Base-by-base conservation (phyloP, 2,113 vertebrate genomes). In the Myotis lucifugus region DNA sequence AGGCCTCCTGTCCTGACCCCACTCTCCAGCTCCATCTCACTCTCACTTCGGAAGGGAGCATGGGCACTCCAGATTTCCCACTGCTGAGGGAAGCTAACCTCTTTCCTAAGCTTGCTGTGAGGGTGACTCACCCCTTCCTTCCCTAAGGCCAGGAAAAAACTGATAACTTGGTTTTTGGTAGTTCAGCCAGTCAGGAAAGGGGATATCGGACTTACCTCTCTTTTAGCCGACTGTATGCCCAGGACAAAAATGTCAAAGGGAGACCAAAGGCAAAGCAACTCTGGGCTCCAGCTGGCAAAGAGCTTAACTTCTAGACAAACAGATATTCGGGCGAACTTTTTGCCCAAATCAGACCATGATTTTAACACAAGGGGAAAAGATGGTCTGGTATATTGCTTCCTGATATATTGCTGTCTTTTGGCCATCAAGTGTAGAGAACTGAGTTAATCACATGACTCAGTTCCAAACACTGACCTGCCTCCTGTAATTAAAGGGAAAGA, bases 401-500 rank as follows among this genome's bases (percentile, higher is more conserved):
- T 27, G 37, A 92, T 79, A 86, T 59, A 42, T 25, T 50, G 81
- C 73, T 82, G 48, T 61, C 77, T 93, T 83, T 73, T 37, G 19
- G 37, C 79, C 8, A 23, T 19, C 40, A 17, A 8, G 17, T 61
- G 52, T 67, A 56, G 56, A 83, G 32, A 34, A 64, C 32, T 37
- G 67, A 78, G 40, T 29, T 10, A 15, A 18, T 50, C 46, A 1
- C 48, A 34, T 27, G 0, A 15, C 84, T 74, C 12, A 8, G 25
- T 81, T 78, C 76, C 40, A 21, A 27, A 12, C 56, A 52, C 69
- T n/a, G 81, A 88, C 48, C 19, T 78, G 14, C 54, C 93, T 67
- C 70, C 78, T 70, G n/a, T 87, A 85, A 95, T 76, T 91, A 94
- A 93, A 92, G 50, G 81, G 77, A 19, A 37, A 90, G 81, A 34